Conservation (phyloP, 1,140 invertebrate genomes). For the Penaeus indicus region DNA sequence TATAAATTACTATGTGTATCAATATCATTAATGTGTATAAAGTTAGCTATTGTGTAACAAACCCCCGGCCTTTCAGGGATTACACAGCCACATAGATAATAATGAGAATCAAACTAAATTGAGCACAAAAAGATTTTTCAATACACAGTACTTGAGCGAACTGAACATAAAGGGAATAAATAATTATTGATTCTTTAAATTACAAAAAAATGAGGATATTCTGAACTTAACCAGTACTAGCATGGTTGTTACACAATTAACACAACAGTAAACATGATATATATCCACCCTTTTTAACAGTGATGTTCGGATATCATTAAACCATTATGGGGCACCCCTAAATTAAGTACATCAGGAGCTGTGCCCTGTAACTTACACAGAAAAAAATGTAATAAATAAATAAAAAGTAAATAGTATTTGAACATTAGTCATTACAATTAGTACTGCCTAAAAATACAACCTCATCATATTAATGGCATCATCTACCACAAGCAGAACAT, state of each 20-base stretch:
- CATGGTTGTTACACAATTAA: too few relatives aligned
- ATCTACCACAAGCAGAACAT: constrained; percentile 19
- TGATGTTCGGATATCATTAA: too few relatives aligned
- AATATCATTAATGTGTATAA: constrained; percentile 16
- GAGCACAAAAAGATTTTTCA: constrained; percentile 28
- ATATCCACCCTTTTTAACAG: too few relatives aligned
- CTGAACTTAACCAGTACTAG: too few relatives aligned
- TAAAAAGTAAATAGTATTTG: background rate
- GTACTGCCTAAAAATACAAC: constrained; percentile 39
- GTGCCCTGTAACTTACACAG: constrained; percentile 30
- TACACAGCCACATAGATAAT: constrained; percentile 28
- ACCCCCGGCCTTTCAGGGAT: constrained; percentile 30
- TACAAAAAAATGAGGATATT: too few relatives aligned
- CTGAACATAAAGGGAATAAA: background rate
- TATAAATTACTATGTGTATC: too few relatives aligned
- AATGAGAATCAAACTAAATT: constrained; percentile 60
- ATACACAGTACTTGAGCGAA: constrained; percentile 17
- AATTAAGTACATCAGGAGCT: constrained; percentile 29
- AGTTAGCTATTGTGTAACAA: constrained; percentile 34
- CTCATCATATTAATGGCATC: constrained; percentile 27
- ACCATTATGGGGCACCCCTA: too few relatives aligned
- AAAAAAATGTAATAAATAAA: too few relatives aligned
- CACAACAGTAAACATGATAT: too few relatives aligned
- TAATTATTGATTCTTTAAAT: too few relatives aligned
- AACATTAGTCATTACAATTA: constrained; percentile 21